These are phyloP conservation scores for cattle (Bos taurus) DNA, from an alignment of 2,113 vertebrate genomes.

Conservation along the genomic window ARS-UCD2.0 NC_037346.1:33704001-33704500, in stretches of 20 bases:
- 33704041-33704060: neutral
- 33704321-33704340: neutral
- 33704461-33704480: neutral
- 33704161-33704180: conserved; percentile 48
- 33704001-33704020: neutral
- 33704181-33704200: conserved; percentile 74
- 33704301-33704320: neutral
- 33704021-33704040: neutral
- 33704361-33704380: neutral
- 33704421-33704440: neutral
- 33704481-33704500: neutral
- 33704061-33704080: neutral
- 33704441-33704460: neutral
- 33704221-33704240: conserved; percentile 66
- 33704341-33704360: neutral
- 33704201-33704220: conserved; percentile 67
- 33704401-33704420: neutral
- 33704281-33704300: neutral
- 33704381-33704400: neutral
- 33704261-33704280: conserved; percentile 17
- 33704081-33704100: conserved; percentile 23
- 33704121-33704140: conserved; percentile 20
- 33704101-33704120: conserved; percentile 40
- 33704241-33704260: conserved; percentile 30
- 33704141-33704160: conserved; percentile 38